Percentiles rank a stretch among this genome's conserved stretches.
phyloP scores from a whole-genome alignment of 1,140 invertebrate genomes.

The Pollicipes pollicipes region DNA sequence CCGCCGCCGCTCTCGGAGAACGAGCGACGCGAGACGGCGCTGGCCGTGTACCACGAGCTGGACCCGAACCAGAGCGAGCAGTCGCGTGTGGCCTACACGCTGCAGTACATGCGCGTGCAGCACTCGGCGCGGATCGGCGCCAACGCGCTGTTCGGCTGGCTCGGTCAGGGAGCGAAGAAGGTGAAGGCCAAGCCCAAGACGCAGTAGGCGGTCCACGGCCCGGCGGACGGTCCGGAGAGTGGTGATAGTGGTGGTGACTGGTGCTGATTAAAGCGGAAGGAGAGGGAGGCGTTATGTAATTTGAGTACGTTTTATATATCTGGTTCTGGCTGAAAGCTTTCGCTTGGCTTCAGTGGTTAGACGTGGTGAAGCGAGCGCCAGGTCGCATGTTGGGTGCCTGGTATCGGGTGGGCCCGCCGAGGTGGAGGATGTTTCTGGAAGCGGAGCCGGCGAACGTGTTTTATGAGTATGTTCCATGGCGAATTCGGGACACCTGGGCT shows the following conservation, averaged over 20 bases:
- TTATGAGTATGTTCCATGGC: no score
- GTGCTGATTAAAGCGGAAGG: neutral
- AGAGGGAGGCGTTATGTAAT: no score
- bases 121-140: neutral
- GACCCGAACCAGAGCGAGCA: neutral
- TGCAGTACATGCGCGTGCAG: neutral
- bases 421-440: no score
- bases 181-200: neutral
- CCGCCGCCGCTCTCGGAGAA: neutral
- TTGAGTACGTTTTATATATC: neutral
- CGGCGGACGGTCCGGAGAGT: neutral
- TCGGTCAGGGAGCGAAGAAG: neutral
- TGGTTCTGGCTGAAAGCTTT: no score
- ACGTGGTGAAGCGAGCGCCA: no score
- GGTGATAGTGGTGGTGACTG: neutral
- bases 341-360: no score
- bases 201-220: neutral
- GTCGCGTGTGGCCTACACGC: neutral
- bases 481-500: no score
- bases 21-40: neutral
- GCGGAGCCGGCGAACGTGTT: no score
- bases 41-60: neutral
- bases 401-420: no score
- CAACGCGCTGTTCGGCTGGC: neutral
- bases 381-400: no score